phyloP scores from a whole-genome alignment of 2,797 vertebrate genomes.

The Acanthopagrus latus region DNA sequence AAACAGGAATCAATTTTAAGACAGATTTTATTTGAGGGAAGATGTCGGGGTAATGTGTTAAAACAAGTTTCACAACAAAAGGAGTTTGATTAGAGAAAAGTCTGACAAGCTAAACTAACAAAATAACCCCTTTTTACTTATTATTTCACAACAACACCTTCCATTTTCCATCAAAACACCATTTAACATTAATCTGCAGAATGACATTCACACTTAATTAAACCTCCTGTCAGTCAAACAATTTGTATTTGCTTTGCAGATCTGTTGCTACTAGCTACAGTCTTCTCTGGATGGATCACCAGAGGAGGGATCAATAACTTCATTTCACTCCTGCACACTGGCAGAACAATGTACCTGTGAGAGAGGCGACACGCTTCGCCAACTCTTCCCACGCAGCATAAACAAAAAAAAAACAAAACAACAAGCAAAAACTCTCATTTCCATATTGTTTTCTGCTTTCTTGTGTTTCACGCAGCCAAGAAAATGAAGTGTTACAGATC shows the following conservation, averaged over 20 bases:
- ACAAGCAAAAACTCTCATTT: not conserved
- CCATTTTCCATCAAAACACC: not conserved
- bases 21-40: no score
- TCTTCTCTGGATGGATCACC: slow-evolving; percentile 1
- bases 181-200: not conserved
- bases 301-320: slow-evolving; percentile 11
- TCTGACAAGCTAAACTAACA: not conserved
- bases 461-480: not conserved
- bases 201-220: slow-evolving; percentile 1
- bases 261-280: not conserved
- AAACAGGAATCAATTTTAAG: no score
- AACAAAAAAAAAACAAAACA: not conserved
- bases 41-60: not conserved
- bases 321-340: not conserved
- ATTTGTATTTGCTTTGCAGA: not conserved
- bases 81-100: not conserved
- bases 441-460: slow-evolving; percentile 11
- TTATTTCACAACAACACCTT: not conserved
- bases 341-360: slow-evolving; percentile 6
- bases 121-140: not conserved
- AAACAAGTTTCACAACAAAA: not conserved
- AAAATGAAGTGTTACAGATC: not conserved
- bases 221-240: not conserved
- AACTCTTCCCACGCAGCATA: slow-evolving; percentile 19
- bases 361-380: not conserved